Evolutionary conservation across 2,797 vertebrate species (phyloP).

Genomic region (Pangasius larnaudii): DNA sequence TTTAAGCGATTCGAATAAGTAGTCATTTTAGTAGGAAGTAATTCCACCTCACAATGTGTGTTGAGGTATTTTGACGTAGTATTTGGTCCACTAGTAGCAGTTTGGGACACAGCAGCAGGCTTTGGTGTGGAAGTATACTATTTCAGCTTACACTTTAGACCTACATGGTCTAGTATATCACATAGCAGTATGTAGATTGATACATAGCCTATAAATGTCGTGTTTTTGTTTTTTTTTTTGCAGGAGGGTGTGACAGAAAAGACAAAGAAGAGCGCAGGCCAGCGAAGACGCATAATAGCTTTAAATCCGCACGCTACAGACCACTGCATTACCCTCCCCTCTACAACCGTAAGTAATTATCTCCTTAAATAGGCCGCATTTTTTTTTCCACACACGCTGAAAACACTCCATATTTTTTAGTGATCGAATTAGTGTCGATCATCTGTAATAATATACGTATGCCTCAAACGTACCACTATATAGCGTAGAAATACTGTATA

Average conservation of each 20-base stretch:
- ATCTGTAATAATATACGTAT: not conserved
- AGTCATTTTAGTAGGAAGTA: not conserved
- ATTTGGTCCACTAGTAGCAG: not conserved
- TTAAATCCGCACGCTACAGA: constrained; percentile 68
- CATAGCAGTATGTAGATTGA: not conserved
- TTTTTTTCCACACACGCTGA: not conserved
- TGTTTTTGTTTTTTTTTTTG: not conserved
- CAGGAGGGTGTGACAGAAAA: not conserved
- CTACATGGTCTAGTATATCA: not conserved
- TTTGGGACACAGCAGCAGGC: not conserved
- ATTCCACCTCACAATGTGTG: not conserved
- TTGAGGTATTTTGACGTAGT: not conserved
- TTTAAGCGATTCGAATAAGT: not conserved
- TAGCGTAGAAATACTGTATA: not conserved
- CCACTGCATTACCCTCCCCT: constrained; percentile 71
- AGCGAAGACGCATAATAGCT: constrained; percentile 60
- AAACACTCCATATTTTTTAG: not conserved
- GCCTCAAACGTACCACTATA: not conserved
- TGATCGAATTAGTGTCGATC: not conserved
- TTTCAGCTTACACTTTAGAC: not conserved
- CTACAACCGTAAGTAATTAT: constrained; percentile 69
- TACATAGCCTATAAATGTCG: not conserved
- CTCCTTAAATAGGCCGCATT: not conserved
- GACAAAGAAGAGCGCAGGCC: not conserved
- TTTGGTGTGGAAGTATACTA: not conserved